phyloP scores from a whole-genome alignment of 2,113 vertebrate genomes.

The Neomonachus schauinslandi region DNA sequence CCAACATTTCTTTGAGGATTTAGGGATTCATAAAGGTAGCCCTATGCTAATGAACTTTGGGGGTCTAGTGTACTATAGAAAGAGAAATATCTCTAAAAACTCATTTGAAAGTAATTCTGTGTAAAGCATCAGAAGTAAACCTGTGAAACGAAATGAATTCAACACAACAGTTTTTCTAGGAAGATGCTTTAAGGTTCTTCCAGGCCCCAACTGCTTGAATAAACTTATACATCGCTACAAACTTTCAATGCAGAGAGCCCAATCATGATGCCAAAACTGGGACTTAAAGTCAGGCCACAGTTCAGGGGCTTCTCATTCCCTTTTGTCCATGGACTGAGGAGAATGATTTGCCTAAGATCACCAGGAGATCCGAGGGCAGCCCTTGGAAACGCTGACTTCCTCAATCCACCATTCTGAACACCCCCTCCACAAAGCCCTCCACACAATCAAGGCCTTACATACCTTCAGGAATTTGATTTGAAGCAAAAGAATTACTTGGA shows the following conservation, averaged over 20 bases:
- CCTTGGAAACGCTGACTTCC: neutral
- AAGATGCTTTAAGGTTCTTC: neutral
- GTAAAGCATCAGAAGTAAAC: neutral
- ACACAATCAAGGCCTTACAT: slow-evolving; percentile 35
- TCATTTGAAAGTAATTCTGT: slow-evolving; percentile 5
- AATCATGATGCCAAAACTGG: neutral
- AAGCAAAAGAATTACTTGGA: slow-evolving; percentile 59
- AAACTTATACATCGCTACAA: neutral
- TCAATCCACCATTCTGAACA: neutral
- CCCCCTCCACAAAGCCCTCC: neutral
- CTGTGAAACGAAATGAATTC: slow-evolving; percentile 37
- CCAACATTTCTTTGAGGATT: slow-evolving; percentile 12
- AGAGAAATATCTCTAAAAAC: slow-evolving; percentile 44
- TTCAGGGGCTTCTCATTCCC: neutral
- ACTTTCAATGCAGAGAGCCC: neutral
- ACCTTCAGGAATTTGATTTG: slow-evolving; percentile 80
- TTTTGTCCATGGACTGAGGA: neutral
- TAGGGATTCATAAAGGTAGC: neutral
- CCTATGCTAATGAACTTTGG: neutral
- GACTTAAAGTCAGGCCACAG: neutral
- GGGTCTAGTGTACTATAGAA: neutral
- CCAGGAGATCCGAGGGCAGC: neutral
- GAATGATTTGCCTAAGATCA: neutral
- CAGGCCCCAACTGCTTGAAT: neutral
- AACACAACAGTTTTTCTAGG: neutral